phyloP scores from a whole-genome alignment of 2,113 vertebrate species.

The Macrotis lagotis region DNA sequence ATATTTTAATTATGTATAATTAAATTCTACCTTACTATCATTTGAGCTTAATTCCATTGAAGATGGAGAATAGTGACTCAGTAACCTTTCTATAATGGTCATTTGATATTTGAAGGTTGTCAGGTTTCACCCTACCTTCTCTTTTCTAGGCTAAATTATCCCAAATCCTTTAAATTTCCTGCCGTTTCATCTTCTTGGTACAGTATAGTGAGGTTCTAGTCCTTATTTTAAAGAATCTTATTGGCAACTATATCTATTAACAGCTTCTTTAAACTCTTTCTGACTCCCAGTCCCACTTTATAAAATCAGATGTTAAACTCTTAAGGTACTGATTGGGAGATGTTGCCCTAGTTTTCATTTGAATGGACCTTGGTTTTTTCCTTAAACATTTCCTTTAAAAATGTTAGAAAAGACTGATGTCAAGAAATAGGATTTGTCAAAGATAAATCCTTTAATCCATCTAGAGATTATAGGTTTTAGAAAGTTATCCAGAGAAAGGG shows the following conservation, averaged over 20 bases:
- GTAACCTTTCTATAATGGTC: background rate
- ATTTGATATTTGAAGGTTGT: background rate
- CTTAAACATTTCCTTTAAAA: constrained; percentile 17
- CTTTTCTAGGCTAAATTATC: constrained; percentile 7
- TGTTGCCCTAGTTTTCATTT: background rate
- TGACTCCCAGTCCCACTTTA: background rate
- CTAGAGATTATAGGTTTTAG: constrained; percentile 30
- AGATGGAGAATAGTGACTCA: constrained; percentile 15
- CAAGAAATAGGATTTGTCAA: constrained; percentile 4
- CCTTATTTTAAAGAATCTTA: background rate
- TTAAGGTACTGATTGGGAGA: background rate
- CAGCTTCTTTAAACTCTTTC: background rate
- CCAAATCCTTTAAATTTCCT: constrained; percentile 1
- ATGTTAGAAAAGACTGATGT: constrained; percentile 12
- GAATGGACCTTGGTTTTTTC: background rate
- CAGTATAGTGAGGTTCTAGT: background rate
- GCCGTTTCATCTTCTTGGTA: constrained; percentile 10
- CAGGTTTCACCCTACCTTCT: constrained; percentile 1
- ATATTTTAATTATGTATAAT: background rate
- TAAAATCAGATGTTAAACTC: constrained; percentile 9
- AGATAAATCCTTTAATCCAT: constrained; percentile 52
- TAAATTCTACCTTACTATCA: background rate
- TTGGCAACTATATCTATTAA: constrained; percentile 2
- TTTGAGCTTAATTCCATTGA: constrained; percentile 18
- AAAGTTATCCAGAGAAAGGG: constrained; percentile 17